Base-by-base conservation (phyloP, 1,140 invertebrate species). In the Chrysopa pallens region DNA sequence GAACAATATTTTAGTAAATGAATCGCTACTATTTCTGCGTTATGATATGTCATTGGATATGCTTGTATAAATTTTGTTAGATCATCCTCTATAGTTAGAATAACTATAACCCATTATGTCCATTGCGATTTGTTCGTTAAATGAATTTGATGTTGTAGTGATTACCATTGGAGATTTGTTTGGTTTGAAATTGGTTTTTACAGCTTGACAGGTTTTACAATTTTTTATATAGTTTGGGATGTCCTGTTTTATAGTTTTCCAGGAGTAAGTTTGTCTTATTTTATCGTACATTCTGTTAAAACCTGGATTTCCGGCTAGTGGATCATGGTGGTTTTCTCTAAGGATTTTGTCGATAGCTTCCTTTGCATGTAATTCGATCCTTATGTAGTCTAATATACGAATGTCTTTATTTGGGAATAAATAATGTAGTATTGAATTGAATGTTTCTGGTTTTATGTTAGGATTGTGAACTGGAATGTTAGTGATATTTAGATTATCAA, bases 21-120 rank as follows among this genome's bases (percentile, higher is more conserved):
- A 15, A 49, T 44, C 7, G 58, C 53, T 12, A 60, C 50, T 8
- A 50, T 53, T 47, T 31, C 15, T 7, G 58, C 40, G 50, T 58
- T 50, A 37, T 52, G 51, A 47, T 55, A 55, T 14, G 28, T n/a
- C 6, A 55, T 45, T 6, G 57, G 37, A 15, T 48, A 39, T 0
- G 56, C 57, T 38, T 48, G 49, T 13, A 48, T 45, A 31, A 38
- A 57, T 48, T 53, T 56, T 6, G 49, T 52, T 29, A 55, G 45
- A 44, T 52, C 48, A 40, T 57, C 54, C 42, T 53, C 51, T 6
- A 51, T 36, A 13, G 51, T 50, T 11, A 54, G 38, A 12, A 57
- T 52, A 37, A 46, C 54, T 47, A 29, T 46, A 44, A 28, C 54
- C 53, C 38, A 52, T 48, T 33, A 57, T 47, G 42, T 57, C 55